Evolutionary conservation across 2,113 vertebrate species (phyloP).

Genomic region (Caloenas nicobarica): DNA sequence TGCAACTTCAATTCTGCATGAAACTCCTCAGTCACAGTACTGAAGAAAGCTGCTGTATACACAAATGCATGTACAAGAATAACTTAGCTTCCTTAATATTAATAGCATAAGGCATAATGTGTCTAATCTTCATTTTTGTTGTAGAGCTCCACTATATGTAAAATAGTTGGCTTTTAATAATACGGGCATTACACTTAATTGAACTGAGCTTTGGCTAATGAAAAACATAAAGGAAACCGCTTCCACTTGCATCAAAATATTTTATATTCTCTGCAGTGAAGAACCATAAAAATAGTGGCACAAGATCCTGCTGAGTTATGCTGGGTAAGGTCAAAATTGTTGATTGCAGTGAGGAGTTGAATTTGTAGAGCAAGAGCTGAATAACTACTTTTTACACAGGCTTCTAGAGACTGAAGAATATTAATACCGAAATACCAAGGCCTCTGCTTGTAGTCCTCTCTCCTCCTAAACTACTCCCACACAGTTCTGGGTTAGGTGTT

Average conservation of each 20-base stretch:
- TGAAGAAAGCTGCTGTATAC: background rate
- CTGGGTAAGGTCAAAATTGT: background rate
- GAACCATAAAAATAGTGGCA: background rate
- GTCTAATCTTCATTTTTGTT: background rate
- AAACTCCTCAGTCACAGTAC: background rate
- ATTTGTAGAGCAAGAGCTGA: background rate
- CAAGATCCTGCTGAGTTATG: background rate
- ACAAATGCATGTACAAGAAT: background rate
- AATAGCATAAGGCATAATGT: background rate
- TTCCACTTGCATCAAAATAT: background rate
- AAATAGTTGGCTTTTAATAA: slow-evolving; percentile 2
- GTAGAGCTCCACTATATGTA: background rate
- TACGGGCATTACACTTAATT: background rate
- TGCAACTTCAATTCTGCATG: background rate
- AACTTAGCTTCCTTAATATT: background rate
- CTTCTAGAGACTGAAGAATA: background rate
- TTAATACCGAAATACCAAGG: background rate
- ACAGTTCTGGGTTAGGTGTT: background rate
- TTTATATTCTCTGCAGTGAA: background rate
- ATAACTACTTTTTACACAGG: background rate
- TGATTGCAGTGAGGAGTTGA: background rate
- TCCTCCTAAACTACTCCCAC: background rate
- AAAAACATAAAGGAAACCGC: background rate
- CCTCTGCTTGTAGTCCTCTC: background rate
- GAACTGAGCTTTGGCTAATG: slow-evolving; percentile 6